Base-by-base conservation (phyloP, 2,888 invertebrate genomes). In the Apocheima hispidaria region DNA sequence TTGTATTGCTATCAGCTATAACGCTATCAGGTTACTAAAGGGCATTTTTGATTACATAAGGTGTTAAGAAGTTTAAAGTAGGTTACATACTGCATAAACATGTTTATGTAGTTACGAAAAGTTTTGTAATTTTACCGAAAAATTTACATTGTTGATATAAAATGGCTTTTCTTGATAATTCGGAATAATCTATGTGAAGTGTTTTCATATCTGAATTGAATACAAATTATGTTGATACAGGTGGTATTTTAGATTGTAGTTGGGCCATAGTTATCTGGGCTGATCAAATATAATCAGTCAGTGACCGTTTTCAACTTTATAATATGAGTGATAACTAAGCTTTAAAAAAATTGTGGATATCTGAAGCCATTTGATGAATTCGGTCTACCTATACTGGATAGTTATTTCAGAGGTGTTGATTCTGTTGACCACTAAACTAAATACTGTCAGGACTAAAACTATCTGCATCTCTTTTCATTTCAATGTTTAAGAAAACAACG, bases 31-130 rank as follows among this genome's bases (percentile, higher is more conserved):
- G 51, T 30, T 16, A 14, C 26, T n/a, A 23, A 23, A 4, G 48
- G 41, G 60, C 63, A 38, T 62, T 64, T 51, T 38, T 57, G 44
- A 49, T 59, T 43, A 59, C 61, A 58, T 40, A 61, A 52, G 16
- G 46, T 53, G 41, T 59, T 63, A 12, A 10, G 44, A 4, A 26
- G 26, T 7, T 26, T 26, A 0, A 26, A 26, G 9, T 26, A 7
- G 26, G 26, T 2, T 7, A 26, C 26, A 26, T 26, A n/a, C n/a
- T n/a, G n/a, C 23, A 23, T 23, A 23, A 23, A 23, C 23, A 23
- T n/a, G n/a, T n/a, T 23, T 23, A 23, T 4, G 26, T n/a, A n/a
- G n/a, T n/a, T n/a, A 26, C 9, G 2, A 33, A n/a, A 12, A 33
- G 12, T 12, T 12, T 12, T 33, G 14, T 36, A 14, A 36, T 36